phyloP scores from a whole-genome alignment of 1,140 invertebrate genomes.

The Liolophura sinensis region DNA sequence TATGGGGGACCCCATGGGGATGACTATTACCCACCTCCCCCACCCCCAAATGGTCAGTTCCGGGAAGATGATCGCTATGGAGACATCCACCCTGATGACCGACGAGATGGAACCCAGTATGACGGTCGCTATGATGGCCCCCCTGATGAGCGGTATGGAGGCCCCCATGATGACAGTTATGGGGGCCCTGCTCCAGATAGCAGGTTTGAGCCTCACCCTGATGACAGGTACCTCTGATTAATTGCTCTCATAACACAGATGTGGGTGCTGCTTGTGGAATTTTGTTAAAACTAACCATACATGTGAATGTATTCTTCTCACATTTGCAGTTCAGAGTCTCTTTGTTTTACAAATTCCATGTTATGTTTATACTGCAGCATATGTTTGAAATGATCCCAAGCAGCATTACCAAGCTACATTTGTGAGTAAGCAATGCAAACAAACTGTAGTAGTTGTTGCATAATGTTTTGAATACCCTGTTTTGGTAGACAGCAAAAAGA shows the following conservation, averaged over 20 bases:
- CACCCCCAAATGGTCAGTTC: neutral
- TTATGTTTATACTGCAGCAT: neutral
- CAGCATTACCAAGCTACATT: neutral
- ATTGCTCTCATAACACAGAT: slow-evolving; percentile 22
- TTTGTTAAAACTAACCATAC: neutral
- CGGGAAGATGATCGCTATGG: slow-evolving; percentile 8
- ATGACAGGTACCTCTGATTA: slow-evolving; percentile 11
- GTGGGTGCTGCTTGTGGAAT: slow-evolving; percentile 19
- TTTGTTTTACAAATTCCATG: neutral
- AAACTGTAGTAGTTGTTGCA: too few relatives aligned
- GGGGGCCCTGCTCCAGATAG: slow-evolving; percentile 17
- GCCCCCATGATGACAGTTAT: slow-evolving; percentile 10
- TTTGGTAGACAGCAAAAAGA: too few relatives aligned
- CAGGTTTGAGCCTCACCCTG: slow-evolving; percentile 12
- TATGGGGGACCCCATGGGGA: slow-evolving; percentile 26
- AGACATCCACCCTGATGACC: slow-evolving; percentile 9
- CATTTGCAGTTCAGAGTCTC: neutral
- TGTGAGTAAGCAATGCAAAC: too few relatives aligned
- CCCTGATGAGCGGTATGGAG: slow-evolving; percentile 5
- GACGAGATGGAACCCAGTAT: slow-evolving; percentile 8
- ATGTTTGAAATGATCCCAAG: neutral
- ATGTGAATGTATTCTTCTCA: neutral
- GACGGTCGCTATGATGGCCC: slow-evolving; percentile 10
- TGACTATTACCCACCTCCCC: slow-evolving; percentile 5
- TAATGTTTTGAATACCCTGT: too few relatives aligned